Percentiles rank a stretch among this genome's conserved stretches.
These are phyloP conservation scores for Tringa solitaria DNA, from an alignment of 2,113 vertebrate genomes.

Conservation along the genomic window DNA sequence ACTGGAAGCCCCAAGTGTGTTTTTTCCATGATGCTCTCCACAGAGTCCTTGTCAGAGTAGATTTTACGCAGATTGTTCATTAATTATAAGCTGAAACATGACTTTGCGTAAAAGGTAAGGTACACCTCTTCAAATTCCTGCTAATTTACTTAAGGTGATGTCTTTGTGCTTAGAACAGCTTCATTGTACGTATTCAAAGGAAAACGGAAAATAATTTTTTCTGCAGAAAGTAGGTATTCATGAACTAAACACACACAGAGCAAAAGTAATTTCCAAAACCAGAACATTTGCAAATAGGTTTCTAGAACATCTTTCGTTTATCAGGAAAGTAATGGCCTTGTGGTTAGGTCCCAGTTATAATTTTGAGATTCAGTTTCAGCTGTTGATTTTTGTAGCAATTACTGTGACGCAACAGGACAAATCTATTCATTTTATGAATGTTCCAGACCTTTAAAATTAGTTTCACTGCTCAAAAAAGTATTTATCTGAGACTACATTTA, in stretches of 20 bases:
- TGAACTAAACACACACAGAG: background rate
- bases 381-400: background rate
- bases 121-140: background rate
- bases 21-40: background rate
- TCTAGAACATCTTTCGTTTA: background rate
- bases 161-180: background rate
- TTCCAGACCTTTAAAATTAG: background rate
- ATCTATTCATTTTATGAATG: background rate
- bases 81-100: background rate
- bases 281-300: background rate
- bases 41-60: background rate
- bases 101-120: background rate
- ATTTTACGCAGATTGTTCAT: background rate
- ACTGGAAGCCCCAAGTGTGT: background rate
- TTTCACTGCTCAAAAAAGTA: background rate
- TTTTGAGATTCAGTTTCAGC: background rate
- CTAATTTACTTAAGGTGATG: background rate
- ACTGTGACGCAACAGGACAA: background rate
- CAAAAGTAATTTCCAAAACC: background rate
- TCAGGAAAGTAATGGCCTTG: background rate
- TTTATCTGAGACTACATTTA: background rate
- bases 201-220: background rate
- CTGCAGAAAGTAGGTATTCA: background rate
- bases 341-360: background rate
- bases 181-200: background rate